These are phyloP conservation scores for Aphyosemion australe DNA, from an alignment of 2,113 vertebrate genomes.

Conservation along the genomic window DNA sequence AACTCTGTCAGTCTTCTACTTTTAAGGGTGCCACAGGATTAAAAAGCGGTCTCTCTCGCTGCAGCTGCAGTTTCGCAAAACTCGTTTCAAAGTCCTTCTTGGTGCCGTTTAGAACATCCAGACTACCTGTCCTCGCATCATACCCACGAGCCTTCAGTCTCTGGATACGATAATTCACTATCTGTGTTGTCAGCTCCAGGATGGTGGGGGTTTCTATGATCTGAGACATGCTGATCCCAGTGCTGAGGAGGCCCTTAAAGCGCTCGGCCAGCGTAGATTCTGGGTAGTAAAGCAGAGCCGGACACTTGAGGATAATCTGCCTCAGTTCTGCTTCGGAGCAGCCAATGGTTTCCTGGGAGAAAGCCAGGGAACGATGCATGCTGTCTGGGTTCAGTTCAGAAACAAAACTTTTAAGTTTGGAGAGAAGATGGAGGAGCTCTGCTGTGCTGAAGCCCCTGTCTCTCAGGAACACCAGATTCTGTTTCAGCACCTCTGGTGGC, in stretches of 20 bases:
- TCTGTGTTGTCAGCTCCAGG: constrained; percentile 89
- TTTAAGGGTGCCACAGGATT: constrained; percentile 90
- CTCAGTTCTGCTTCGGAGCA: constrained; percentile 84
- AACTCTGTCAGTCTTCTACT: constrained; percentile 69
- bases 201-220: constrained; percentile 84
- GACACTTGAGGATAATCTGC: constrained; percentile 83
- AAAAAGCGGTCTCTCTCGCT: constrained; percentile 86
- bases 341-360: constrained; percentile 80
- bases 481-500: constrained; percentile 71
- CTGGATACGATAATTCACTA: constrained; percentile 86
- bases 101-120: constrained; percentile 85
- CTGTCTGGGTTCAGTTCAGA: constrained; percentile 83
- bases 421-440: constrained; percentile 87
- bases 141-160: constrained; percentile 82
- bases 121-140: constrained; percentile 77
- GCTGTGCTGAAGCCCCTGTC: constrained; percentile 79
- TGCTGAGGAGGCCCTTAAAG: constrained; percentile 77
- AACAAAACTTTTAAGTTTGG: constrained; percentile 90
- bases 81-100: constrained; percentile 92
- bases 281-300: constrained; percentile 87
- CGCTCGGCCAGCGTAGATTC: constrained; percentile 84
- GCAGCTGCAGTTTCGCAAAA: constrained; percentile 83
- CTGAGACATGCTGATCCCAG: constrained; percentile 85
- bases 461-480: constrained; percentile 86
- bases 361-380: constrained; percentile 82